Base-by-base conservation (phyloP, 2,888 invertebrate genomes). In the Linnaemya tessellans region DNA sequence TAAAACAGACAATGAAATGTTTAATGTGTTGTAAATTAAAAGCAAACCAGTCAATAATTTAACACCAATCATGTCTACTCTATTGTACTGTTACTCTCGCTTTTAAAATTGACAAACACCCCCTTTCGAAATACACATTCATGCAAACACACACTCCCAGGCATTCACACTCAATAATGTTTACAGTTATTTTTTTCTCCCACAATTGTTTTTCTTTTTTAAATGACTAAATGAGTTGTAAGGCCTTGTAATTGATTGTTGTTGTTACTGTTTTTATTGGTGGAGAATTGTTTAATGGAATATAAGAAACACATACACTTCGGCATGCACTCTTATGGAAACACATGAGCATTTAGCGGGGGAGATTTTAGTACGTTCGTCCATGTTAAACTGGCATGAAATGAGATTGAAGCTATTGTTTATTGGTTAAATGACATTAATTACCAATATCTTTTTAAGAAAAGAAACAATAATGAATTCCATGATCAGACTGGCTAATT, bases 401-500 rank as follows among this genome's bases (percentile, higher is more conserved):
- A 20, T 49, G 49, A 43, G 41, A 20, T 49, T 30, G 58, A 43
- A 51, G 11, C 20, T 43, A 56, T 80, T 70, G 77, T 77, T 80
- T 78, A 84, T 84, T 80, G 73, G 62, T 51, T 73, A 84, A 84
- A 84, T 78, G 77, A 84, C 84, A 78, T 81, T 84, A 78, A 80
- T 71, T 68, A 35, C 60, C 43, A 43, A 41, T 51, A 43, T 64
- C 13, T 18, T 43, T 38, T 30, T 0, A 43, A 54, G 43, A 54
- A 68, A 73, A 43, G 62, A 20, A 75, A 62, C 81, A 75, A 43
- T 74, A 18, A 80, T 74, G 7, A 67, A 74, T 4, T 60, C 49
- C 15, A 60, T 75, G 43, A 81, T 68, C 62, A 54, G 81, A 35
- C 43, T 30, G 62, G 68, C 54, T 62, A 81, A 68, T 75, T 75